Percentiles rank a stretch among this genome's conserved stretches.
phyloP scores from a whole-genome alignment of 35 echinoderm and acorn worm genomes.

The Apostichopus japonicus region DNA sequence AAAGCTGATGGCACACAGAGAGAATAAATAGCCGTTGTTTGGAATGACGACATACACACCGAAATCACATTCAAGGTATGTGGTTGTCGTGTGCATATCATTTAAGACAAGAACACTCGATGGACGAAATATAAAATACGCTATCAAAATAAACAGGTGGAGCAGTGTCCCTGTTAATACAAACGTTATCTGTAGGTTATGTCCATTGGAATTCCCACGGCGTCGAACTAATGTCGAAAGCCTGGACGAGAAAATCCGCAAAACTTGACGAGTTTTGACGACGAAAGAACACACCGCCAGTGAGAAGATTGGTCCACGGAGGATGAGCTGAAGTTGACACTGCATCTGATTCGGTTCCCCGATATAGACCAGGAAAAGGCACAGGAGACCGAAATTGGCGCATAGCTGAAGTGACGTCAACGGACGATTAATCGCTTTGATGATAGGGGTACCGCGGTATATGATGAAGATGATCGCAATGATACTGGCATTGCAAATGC shows the following conservation, averaged over 20 bases:
- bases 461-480: conserved; percentile 29
- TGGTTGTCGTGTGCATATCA: conserved; percentile 10
- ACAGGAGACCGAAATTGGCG: conserved; percentile 30
- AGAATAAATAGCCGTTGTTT: conserved; percentile 46
- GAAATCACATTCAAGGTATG: conserved; percentile 34
- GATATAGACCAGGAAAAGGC: conserved; percentile 17
- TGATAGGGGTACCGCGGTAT: conserved; percentile 29
- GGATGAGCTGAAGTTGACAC: conserved; percentile 35
- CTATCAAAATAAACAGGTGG: conserved; percentile 16
- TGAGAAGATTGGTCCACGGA: conserved; percentile 26
- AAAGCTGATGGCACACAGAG: conserved; percentile 29
- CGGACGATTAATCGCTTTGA: conserved; percentile 51
- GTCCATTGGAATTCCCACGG: neutral
- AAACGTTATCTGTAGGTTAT: neutral
- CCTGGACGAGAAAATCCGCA: conserved; percentile 36
- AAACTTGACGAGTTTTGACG: conserved; percentile 44
- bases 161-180: conserved; percentile 5
- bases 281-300: conserved; percentile 29
- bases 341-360: conserved; percentile 4
- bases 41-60: conserved; percentile 24
- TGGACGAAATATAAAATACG: conserved; percentile 5
- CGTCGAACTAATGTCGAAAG: conserved; percentile 25
- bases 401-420: conserved; percentile 38
- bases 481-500: conserved; percentile 1
- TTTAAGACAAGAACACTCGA: neutral